phyloP scores from a whole-genome alignment of 2,888 invertebrate species.

The Dromius quadrimaculatus region DNA sequence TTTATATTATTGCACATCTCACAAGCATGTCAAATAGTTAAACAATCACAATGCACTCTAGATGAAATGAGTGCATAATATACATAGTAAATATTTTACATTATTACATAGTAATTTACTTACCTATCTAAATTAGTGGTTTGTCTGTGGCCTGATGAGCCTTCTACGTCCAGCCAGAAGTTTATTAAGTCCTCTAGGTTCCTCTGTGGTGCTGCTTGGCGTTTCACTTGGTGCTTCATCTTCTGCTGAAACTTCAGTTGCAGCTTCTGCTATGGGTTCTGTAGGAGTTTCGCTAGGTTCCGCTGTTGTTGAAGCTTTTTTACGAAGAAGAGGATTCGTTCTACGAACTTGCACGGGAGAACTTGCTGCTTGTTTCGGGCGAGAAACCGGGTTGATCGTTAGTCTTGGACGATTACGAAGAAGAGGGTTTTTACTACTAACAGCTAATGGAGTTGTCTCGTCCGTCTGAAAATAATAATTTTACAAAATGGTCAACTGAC shows the following conservation, averaged over 20 bases:
- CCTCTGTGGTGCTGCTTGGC: slow-evolving; percentile 63
- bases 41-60: slow-evolving; percentile 14
- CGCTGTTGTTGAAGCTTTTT: slow-evolving; percentile 64
- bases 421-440: slow-evolving; percentile 63
- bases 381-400: slow-evolving; percentile 67
- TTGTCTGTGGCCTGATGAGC: slow-evolving; percentile 65
- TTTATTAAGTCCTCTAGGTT: slow-evolving; percentile 75
- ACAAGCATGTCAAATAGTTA: slow-evolving; percentile 3
- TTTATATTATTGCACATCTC: slow-evolving; percentile 26
- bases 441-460: slow-evolving; percentile 58
- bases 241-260: slow-evolving; percentile 57
- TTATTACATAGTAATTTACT: slow-evolving; percentile 47
- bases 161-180: slow-evolving; percentile 79
- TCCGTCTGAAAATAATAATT: slow-evolving; percentile 35
- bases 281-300: slow-evolving; percentile 58
- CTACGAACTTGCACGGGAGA: slow-evolving; percentile 70
- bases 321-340: slow-evolving; percentile 71
- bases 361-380: slow-evolving; percentile 67
- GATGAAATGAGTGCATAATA: slow-evolving; percentile 29
- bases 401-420: slow-evolving; percentile 66
- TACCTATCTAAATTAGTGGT: slow-evolving; percentile 33
- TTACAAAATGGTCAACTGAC: neutral
- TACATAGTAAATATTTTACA: slow-evolving; percentile 34
- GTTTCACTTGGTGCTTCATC: slow-evolving; percentile 56
- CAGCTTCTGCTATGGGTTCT: slow-evolving; percentile 56